Conservation (phyloP, 2,888 invertebrate genomes). For the Tridacna crocea region DNA sequence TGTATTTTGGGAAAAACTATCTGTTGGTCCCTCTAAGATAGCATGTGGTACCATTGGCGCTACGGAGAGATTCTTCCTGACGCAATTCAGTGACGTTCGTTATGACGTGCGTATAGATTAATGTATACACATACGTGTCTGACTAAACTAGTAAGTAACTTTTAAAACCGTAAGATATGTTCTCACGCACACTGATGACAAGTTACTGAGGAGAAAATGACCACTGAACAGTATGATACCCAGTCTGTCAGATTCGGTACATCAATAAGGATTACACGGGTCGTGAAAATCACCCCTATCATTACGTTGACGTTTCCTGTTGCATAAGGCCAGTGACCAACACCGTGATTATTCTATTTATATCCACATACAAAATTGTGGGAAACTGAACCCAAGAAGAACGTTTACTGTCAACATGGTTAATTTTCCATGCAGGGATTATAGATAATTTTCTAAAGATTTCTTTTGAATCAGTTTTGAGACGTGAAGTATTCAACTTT, state of each 20-base stretch:
- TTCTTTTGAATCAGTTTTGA: constrained; percentile 7
- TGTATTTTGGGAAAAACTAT: no score
- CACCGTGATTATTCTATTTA: constrained; percentile 44
- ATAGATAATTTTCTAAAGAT: constrained; percentile 4
- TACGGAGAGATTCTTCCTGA: no score
- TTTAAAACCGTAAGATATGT: no score
- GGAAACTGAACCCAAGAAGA: constrained; percentile 18
- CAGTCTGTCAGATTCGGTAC: constrained; percentile 11
- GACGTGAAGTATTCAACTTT: constrained; percentile 4
- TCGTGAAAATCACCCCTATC: constrained; percentile 57
- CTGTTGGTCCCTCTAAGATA: no score
- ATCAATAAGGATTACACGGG: constrained; percentile 21
- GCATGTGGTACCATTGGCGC: no score
- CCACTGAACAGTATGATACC: constrained; percentile 8
- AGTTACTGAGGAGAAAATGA: no score
- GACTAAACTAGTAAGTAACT: no score
- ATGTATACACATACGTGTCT: no score
- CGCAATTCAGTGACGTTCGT: no score
- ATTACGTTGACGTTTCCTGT: constrained; percentile 52
- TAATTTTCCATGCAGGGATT: constrained; percentile 25
- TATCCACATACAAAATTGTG: constrained; percentile 8
- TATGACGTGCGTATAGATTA: no score
- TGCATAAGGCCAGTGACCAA: constrained; percentile 39
- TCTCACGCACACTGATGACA: no score
- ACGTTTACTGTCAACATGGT: constrained; percentile 21